phyloP scores from a whole-genome alignment of 2,113 vertebrate genomes.

The Cromileptes altivelis region DNA sequence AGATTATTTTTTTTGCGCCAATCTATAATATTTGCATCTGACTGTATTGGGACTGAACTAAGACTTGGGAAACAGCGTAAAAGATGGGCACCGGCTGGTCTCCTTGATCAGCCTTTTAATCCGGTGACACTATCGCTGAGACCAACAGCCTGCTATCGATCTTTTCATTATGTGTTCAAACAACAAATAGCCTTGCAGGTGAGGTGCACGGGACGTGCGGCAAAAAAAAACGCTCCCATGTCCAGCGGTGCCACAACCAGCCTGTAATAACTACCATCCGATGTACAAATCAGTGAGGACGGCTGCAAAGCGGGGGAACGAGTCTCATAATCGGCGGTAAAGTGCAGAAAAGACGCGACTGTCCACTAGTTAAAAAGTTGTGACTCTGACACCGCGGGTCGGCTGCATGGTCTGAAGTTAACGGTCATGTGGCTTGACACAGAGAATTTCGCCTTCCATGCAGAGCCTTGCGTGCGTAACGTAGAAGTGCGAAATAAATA shows the following conservation, averaged over 20 bases:
- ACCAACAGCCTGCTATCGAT: conserved; percentile 90
- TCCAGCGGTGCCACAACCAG: conserved; percentile 46
- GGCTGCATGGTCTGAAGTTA: conserved; percentile 38
- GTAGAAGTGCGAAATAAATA: conserved; percentile 40
- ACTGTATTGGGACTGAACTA: conserved; percentile 14
- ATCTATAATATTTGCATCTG: conserved; percentile 31
- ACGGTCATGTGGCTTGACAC: conserved; percentile 51
- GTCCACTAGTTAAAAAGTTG: conserved; percentile 58
- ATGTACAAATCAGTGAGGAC: conserved; percentile 38
- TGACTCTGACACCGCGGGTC: conserved; percentile 34
- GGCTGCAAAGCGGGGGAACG: not conserved
- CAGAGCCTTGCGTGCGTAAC: conserved; percentile 36
- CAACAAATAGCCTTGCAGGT: conserved; percentile 85
- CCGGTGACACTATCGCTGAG: conserved; percentile 89
- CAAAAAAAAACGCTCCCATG: conserved; percentile 12
- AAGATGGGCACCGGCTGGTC: conserved; percentile 44
- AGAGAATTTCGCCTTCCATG: conserved; percentile 21
- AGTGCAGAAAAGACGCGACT: conserved; percentile 32
- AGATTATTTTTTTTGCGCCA: conserved; percentile 15
- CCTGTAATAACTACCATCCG: conserved; percentile 39
- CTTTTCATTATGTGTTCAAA: conserved; percentile 88
- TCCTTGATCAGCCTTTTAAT: conserved; percentile 82
- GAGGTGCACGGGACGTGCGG: conserved; percentile 71
- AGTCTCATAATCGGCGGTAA: conserved; percentile 17
- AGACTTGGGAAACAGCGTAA: conserved; percentile 25